phyloP scores from a whole-genome alignment of 2,113 vertebrate species.

The Zosterops pallidus region DNA sequence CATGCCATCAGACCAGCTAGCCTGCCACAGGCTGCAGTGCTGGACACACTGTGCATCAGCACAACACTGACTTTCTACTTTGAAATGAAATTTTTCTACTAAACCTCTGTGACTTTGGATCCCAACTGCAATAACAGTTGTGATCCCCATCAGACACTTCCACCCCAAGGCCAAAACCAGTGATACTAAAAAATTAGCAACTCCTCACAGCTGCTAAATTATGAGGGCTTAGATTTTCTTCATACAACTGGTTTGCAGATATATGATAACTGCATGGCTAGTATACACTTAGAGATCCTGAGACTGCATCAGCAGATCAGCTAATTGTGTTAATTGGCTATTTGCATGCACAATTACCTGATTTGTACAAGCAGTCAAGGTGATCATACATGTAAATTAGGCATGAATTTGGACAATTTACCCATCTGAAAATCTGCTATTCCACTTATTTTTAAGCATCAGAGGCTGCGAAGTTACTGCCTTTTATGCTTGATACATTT shows the following conservation, averaged over 20 bases:
- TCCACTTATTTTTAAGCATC: conserved; percentile 31
- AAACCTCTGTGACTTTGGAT: background rate
- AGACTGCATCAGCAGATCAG: conserved; percentile 6
- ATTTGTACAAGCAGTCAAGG: conserved; percentile 64
- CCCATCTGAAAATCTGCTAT: conserved; percentile 17
- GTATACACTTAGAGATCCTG: background rate
- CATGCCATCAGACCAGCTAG: background rate
- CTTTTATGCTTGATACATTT: background rate
- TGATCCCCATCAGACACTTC: background rate
- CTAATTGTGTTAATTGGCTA: conserved; percentile 63
- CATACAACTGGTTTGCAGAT: background rate
- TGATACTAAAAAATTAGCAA: background rate
- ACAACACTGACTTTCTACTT: background rate
- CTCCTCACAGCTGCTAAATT: background rate
- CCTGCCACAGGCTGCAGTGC: rapidly evolving
- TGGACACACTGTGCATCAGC: background rate
- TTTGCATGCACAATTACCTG: conserved; percentile 54
- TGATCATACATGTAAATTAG: conserved; percentile 47
- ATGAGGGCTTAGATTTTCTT: background rate
- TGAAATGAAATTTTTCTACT: background rate
- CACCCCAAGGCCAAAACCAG: background rate
- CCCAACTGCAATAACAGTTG: background rate
- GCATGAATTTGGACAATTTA: conserved; percentile 31
- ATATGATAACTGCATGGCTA: background rate
- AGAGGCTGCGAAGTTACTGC: background rate